Conservation (phyloP, 2,888 invertebrate genomes). For the Graphium colonna region DNA sequence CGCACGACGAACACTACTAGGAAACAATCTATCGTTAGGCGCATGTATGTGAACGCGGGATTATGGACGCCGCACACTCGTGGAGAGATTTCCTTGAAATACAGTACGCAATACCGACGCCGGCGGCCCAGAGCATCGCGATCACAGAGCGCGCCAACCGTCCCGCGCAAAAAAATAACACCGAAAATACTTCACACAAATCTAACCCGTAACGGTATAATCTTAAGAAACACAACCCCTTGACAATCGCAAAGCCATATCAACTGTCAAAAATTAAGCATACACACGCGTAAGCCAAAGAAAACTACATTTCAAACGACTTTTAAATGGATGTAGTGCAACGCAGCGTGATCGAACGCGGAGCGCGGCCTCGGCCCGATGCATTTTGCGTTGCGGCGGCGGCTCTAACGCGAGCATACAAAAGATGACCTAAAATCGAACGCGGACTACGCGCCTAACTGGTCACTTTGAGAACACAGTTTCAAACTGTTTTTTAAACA, state of each 20-base stretch:
- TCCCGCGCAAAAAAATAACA: slow-evolving; percentile 69
- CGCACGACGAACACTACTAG: slow-evolving; percentile 36
- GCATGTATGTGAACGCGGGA: slow-evolving; percentile 38
- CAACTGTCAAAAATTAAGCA: slow-evolving; percentile 80
- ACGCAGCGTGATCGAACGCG: slow-evolving; percentile 58
- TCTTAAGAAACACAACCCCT: slow-evolving; percentile 61
- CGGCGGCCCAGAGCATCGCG: slow-evolving; percentile 52
- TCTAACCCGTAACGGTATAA: slow-evolving; percentile 54
- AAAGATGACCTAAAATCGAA: slow-evolving; percentile 79
- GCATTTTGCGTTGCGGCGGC: slow-evolving; percentile 72
- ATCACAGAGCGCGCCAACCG: slow-evolving; percentile 65
- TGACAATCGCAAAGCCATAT: slow-evolving; percentile 58
- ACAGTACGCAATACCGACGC: slow-evolving; percentile 50
- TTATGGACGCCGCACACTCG: slow-evolving; percentile 51
- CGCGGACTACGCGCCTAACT: slow-evolving; percentile 59
- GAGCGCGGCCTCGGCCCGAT: slow-evolving; percentile 75
- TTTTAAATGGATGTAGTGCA: slow-evolving; percentile 71
- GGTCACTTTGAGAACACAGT: slow-evolving; percentile 49
- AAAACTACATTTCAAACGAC: slow-evolving; percentile 69
- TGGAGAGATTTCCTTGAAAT: slow-evolving; percentile 71
- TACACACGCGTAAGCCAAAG: slow-evolving; percentile 72
- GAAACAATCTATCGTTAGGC: slow-evolving; percentile 40
- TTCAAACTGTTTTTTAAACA: slow-evolving; percentile 63
- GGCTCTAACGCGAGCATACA: slow-evolving; percentile 69
- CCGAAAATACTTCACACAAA: slow-evolving; percentile 44